Percentiles rank a stretch among this genome's conserved stretches.
phyloP scores from a whole-genome alignment of 53 echinoderm and acorn worm species.

The Antedon mediterranea region DNA sequence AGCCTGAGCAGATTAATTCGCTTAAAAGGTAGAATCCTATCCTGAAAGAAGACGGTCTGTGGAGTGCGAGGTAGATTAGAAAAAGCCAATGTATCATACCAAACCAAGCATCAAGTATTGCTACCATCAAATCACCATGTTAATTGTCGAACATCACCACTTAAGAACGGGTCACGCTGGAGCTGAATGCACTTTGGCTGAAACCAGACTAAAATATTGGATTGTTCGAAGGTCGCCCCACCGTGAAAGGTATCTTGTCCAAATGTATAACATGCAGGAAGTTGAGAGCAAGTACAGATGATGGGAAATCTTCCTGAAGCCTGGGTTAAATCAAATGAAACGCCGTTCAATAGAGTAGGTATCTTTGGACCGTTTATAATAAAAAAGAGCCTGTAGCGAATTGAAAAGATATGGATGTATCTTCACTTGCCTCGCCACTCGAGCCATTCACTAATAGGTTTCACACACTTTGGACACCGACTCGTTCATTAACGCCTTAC shows the following conservation, averaged over 20 bases:
- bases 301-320: background rate
- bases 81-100: too few relatives aligned
- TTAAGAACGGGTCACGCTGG: constrained; percentile 8
- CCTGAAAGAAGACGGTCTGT: background rate
- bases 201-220: constrained; percentile 2
- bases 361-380: constrained; percentile 22
- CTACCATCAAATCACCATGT: too few relatives aligned
- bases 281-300: background rate
- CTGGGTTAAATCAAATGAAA: background rate
- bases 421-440: too few relatives aligned
- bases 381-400: constrained; percentile 3
- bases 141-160: constrained; percentile 2
- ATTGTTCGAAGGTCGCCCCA: constrained; percentile 2
- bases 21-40: background rate
- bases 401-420: constrained; percentile 8
- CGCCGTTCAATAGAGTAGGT: constrained; percentile 18
- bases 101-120: too few relatives aligned
- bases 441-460: constrained; percentile 21
- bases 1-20: too few relatives aligned
- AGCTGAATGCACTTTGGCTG: too few relatives aligned
- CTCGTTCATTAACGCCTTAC: constrained; percentile 29
- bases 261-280: background rate
- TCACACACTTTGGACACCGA: constrained; percentile 11
- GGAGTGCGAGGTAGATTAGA: constrained; percentile 8
- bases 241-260: background rate